These are phyloP conservation scores for Tympanuchus pallidicinctus DNA, from an alignment of 2,113 vertebrate species.

Conservation along the genomic window DNA sequence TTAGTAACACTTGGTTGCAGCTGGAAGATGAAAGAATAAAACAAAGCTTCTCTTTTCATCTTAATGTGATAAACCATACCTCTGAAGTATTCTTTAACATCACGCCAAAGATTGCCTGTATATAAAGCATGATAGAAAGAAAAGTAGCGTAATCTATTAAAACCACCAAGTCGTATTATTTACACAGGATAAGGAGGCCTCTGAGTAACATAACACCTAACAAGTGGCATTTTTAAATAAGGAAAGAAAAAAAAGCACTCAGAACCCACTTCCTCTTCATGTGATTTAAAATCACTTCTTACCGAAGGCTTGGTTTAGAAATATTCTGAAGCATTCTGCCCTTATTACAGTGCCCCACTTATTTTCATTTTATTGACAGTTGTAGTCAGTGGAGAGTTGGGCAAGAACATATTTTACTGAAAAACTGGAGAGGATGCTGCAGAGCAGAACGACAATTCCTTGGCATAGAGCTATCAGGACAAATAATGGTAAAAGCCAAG, in stretches of 20 bases:
- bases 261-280: background rate
- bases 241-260: too few species aligned
- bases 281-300: background rate
- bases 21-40: conserved; percentile 33
- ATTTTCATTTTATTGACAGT: background rate
- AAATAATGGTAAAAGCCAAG: background rate
- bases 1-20: conserved; percentile 48
- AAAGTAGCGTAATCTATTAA: background rate
- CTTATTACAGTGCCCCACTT: background rate
- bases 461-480: background rate
- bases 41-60: conserved; percentile 24
- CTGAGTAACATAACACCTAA: background rate
- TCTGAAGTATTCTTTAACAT: background rate
- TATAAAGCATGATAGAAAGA: background rate
- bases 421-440: background rate
- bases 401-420: background rate
- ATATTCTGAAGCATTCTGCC: background rate
- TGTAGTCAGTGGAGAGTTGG: background rate
- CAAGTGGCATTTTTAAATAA: background rate
- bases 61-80: background rate
- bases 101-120: background rate
- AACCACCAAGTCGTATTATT: background rate
- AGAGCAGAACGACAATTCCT: background rate
- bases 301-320: background rate
- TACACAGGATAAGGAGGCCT: background rate